Conservation (phyloP, 2,888 invertebrate genomes). For the Seira sanloemensis region DNA sequence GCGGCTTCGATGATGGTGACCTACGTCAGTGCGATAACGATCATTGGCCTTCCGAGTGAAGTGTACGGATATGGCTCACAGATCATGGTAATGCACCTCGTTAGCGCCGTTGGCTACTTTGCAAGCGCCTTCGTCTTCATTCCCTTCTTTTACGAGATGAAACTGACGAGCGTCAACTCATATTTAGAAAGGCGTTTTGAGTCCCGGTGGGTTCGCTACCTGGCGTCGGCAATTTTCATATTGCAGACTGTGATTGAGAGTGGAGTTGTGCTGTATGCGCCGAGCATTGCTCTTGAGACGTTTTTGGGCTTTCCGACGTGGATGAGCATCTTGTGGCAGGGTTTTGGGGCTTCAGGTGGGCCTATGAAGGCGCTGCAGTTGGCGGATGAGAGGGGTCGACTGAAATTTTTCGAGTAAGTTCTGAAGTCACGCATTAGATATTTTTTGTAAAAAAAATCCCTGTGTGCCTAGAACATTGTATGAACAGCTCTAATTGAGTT, state of each 20-base stretch:
- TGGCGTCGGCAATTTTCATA: conserved; percentile 57
- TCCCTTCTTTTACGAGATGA: conserved; percentile 68
- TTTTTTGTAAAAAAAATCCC: too few relatives aligned
- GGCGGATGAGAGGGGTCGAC: conserved; percentile 74
- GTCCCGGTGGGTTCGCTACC: conserved; percentile 50
- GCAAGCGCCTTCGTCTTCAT: conserved; percentile 65
- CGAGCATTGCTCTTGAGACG: conserved; percentile 73
- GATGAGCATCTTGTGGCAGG: conserved; percentile 74
- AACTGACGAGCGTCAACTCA: conserved; percentile 69
- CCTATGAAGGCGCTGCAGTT: conserved; percentile 74
- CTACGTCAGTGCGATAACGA: conserved; percentile 59
- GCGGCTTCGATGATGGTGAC: conserved; percentile 61
- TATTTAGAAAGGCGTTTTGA: conserved; percentile 61
- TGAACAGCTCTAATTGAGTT: not conserved
- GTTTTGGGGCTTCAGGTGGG: conserved; percentile 75
- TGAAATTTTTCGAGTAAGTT: conserved; percentile 74
- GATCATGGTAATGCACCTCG: conserved; percentile 67
- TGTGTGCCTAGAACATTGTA: conserved; percentile 1
- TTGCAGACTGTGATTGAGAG: conserved; percentile 43
- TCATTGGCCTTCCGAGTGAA: conserved; percentile 67
- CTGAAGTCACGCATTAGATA: not conserved
- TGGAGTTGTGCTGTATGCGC: conserved; percentile 73
- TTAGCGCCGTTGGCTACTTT: conserved; percentile 64
- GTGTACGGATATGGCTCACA: conserved; percentile 66
- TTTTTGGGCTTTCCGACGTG: conserved; percentile 75